Evolutionary conservation across 2,888 invertebrate species (phyloP), one percentile per base, ranked within the genome.

Genomic region (Drosophila acutilabella): DNA sequence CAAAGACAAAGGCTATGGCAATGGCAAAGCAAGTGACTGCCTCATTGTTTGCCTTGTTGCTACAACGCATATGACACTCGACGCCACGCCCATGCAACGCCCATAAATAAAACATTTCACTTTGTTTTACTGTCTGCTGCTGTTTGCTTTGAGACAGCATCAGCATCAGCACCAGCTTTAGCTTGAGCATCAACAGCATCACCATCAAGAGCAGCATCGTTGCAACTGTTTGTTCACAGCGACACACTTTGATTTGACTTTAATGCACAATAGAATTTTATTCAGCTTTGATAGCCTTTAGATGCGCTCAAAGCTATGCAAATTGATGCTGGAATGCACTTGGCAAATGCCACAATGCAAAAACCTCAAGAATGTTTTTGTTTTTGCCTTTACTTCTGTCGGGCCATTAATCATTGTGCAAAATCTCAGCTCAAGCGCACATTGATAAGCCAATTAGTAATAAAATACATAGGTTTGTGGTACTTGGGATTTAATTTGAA

Each of bases 21-120:
- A 38, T 26, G 11, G 59, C 47, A 23, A 72, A 57, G 58, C 74
- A 68, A 58, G 78, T 52, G 70, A 61, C 68, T 64, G 80, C 61
- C 76, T 81, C 74, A 85, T 79, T 82, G 82, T 82, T 88, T 88
- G 86, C 67, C 86, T 74, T 85, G 88, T 82, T 74, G 52, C 82
- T 85, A 82, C 82, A 85, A 77, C 86, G 87, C 89, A 84, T 88
- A 84, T 84, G 83, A 88, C 89, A 83, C 89, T 83, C 69, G 7
- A n/a, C 36, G 58, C 78, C 86, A 88, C 86, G 83, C 83, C 86
- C 79, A 51, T 68, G 64, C 47, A 60, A 83, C 76, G 77, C 86
- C 86, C 75, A 86, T 84, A 84, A 84, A 84, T 84, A 84, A 84
- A 86, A 84, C 68, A 84, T 88, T 82, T 88, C 87, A 84, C 87